These are phyloP conservation scores for Leptocoma aspasia DNA, from an alignment of 2,113 vertebrate species.

Conservation along the genomic window DNA sequence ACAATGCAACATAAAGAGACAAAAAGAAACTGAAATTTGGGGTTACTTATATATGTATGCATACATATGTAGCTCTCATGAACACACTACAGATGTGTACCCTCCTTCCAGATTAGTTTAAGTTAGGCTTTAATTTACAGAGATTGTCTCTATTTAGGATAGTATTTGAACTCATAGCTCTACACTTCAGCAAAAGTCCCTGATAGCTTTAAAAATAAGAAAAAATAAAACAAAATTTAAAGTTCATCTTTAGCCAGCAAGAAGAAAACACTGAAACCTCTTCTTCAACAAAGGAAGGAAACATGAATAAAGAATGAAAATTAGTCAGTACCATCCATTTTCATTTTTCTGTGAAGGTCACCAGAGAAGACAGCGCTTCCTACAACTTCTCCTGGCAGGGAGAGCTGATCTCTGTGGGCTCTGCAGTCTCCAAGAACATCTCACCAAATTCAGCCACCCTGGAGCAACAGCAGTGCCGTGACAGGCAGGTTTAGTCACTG, in stretches of 20 bases:
- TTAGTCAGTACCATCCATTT: not conserved
- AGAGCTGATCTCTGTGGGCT: not conserved
- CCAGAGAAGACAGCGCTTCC: not conserved
- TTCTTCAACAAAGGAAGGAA: not conserved
- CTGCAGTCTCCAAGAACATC: not conserved
- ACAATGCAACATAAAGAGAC: not conserved
- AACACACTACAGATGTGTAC: not conserved
- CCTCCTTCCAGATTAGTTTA: not conserved
- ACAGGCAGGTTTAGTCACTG: not conserved
- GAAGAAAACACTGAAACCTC: not conserved
- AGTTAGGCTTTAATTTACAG: not conserved
- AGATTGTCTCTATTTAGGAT: not conserved
- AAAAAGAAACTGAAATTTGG: not conserved
- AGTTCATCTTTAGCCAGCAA: not conserved
- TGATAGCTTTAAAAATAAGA: not conserved
- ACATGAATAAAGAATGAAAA: not conserved
- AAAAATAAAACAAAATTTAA: not conserved
- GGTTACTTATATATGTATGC: not conserved
- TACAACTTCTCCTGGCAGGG: not conserved
- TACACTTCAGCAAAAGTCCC: not conserved
- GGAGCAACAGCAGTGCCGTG: not conserved
- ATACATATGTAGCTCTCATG: not conserved
- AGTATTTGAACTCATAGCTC: not conserved
- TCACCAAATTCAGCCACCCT: not conserved
- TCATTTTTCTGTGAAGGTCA: not conserved